Evolutionary conservation across 2,888 invertebrate genomes (phyloP).

Genomic region (Drosophila dives): DNA sequence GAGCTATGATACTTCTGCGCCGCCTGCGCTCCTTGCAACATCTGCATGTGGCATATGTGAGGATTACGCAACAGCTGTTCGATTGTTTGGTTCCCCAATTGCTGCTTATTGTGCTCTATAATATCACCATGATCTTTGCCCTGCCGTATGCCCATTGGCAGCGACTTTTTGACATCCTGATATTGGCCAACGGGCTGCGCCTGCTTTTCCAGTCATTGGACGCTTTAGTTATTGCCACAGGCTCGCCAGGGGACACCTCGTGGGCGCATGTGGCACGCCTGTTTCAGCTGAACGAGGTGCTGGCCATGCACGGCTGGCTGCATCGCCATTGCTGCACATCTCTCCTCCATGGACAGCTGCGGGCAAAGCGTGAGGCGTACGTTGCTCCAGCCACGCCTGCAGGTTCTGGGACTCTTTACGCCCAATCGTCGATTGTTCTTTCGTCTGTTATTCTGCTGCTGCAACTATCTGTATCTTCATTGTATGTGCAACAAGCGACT

Average conservation of each 20-base stretch:
- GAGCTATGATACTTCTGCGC: constrained; percentile 27
- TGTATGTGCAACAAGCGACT: constrained; percentile 41
- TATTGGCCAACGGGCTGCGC: constrained; percentile 46
- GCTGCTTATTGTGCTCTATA: constrained; percentile 49
- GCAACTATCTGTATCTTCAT: constrained; percentile 41
- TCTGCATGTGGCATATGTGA: constrained; percentile 37
- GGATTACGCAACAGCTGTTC: constrained; percentile 44
- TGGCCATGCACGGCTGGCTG: constrained; percentile 53
- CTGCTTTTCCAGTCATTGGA: constrained; percentile 48
- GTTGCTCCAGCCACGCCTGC: constrained; percentile 28
- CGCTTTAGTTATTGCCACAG: constrained; percentile 27
- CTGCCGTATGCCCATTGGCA: constrained; percentile 43
- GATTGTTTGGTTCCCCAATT: constrained; percentile 44
- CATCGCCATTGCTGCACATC: constrained; percentile 19
- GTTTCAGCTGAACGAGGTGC: constrained; percentile 46
- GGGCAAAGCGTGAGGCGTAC: constrained; percentile 25
- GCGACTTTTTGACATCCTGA: constrained; percentile 32
- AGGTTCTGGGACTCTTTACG: constrained; percentile 42
- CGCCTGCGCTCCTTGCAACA: constrained; percentile 38
- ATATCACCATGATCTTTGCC: constrained; percentile 52
- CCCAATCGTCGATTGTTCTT: constrained; percentile 51
- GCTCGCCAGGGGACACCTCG: constrained; percentile 33
- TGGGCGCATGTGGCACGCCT: constrained; percentile 44
- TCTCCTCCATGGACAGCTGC: constrained; percentile 23
- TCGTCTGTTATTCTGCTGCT: constrained; percentile 47